A percentile compares a stretch with the other conserved stretches of the same genome.
Evolutionary conservation across 2,888 invertebrate genomes (phyloP).

Genomic region (Oasisia sp.): DNA sequence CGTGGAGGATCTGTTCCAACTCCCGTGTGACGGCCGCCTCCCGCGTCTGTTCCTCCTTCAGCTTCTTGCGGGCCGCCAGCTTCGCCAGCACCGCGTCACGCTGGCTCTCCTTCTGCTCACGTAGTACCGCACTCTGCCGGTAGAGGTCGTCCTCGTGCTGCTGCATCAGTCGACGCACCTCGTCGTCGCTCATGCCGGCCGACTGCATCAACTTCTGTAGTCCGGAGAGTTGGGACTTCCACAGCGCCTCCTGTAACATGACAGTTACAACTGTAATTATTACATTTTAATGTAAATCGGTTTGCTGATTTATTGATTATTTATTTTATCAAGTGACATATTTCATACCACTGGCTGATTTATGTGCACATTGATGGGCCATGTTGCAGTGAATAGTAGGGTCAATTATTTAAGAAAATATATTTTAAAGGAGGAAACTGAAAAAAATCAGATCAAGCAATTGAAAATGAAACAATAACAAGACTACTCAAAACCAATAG

Average conservation of each 20-base stretch:
- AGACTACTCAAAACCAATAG: not conserved
- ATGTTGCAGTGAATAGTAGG: too few species aligned
- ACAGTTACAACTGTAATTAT: not conserved
- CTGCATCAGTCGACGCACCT: slow-evolving; percentile 51
- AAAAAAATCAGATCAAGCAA: too few species aligned
- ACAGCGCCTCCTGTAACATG: slow-evolving; percentile 42
- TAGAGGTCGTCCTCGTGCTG: slow-evolving; percentile 49
- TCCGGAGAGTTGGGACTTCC: slow-evolving; percentile 43
- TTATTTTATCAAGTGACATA: too few species aligned
- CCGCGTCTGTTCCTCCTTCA: slow-evolving; percentile 56
- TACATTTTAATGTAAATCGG: too few species aligned
- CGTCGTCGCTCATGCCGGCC: slow-evolving; percentile 45
- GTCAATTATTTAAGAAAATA: too few species aligned
- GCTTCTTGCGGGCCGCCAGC: slow-evolving; percentile 58
- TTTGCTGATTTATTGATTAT: too few species aligned
- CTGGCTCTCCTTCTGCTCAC: slow-evolving; percentile 45
- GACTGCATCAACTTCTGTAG: slow-evolving; percentile 47
- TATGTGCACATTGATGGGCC: too few species aligned
- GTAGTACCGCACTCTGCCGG: slow-evolving; percentile 37
- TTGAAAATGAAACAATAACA: not conserved
- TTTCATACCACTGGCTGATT: too few species aligned
- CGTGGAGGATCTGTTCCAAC: slow-evolving; percentile 56
- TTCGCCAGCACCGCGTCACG: slow-evolving; percentile 57
- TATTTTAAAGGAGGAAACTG: too few species aligned
- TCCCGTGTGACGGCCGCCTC: slow-evolving; percentile 57